These are phyloP conservation scores for Alligator sinensis DNA, from an alignment of 2,113 vertebrate genomes.

Conservation along the genomic window DNA sequence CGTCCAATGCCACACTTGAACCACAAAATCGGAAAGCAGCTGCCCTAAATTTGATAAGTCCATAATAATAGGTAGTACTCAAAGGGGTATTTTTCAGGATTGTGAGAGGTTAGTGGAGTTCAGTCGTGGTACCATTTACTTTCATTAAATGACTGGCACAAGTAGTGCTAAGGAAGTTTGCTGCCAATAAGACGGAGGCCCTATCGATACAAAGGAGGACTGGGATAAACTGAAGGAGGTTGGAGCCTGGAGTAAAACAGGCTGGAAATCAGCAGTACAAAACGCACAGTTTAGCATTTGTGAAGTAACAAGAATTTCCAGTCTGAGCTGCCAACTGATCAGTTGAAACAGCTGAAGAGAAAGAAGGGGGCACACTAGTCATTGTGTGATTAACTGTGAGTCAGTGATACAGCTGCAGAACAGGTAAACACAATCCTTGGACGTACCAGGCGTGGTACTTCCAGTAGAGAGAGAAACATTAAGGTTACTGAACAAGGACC, in stretches of 20 bases:
- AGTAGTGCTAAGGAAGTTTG: neutral
- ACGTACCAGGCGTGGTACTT: neutral
- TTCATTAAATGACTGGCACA: too few relatives aligned
- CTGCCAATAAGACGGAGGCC: neutral
- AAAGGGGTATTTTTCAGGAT: neutral
- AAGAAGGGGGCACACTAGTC: too few relatives aligned
- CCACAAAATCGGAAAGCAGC: neutral
- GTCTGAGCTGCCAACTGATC: neutral
- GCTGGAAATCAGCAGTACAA: neutral
- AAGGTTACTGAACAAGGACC: accelerated
- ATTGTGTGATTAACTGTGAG: accelerated
- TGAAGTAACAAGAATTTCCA: neutral
- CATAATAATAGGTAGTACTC: neutral
- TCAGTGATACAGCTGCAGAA: accelerated
- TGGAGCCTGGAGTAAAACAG: neutral
- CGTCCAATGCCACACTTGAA: too few relatives aligned
- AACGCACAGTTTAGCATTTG: accelerated
- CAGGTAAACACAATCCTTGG: accelerated
- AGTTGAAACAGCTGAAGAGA: too few relatives aligned
- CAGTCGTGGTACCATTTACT: neutral
- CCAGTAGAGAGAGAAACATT: accelerated
- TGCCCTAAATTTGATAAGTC: too few relatives aligned
- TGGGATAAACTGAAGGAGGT: neutral
- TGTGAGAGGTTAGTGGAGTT: accelerated
- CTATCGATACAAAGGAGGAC: accelerated